These are phyloP conservation scores for Tokudaia tokunoshimensis DNA, from an alignment of 2,797 vertebrate species.

Conservation along the genomic window DNA sequence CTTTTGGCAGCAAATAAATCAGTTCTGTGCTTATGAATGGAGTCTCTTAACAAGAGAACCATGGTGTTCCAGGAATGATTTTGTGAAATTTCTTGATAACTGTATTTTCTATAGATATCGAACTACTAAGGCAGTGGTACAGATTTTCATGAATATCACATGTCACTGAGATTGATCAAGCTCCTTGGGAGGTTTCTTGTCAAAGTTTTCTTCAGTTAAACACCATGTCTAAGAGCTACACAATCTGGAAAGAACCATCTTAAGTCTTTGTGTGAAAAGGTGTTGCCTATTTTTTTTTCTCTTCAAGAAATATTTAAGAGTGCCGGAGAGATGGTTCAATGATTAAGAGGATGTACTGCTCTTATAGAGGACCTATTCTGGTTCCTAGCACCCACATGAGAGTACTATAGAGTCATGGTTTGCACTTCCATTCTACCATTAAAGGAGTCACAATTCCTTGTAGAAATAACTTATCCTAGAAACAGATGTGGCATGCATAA, in stretches of 20 bases:
- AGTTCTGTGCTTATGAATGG: constrained; percentile 46
- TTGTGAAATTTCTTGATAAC: constrained; percentile 37
- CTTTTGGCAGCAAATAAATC: constrained; percentile 66
- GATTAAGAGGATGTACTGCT: background rate
- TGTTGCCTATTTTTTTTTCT: background rate
- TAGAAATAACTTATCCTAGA: background rate
- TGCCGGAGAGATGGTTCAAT: background rate
- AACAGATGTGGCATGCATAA: background rate
- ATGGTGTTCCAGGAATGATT: constrained; percentile 50
- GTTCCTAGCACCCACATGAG: too few species aligned
- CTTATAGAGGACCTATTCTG: background rate
- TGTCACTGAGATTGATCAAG: background rate
- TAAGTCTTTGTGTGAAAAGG: background rate
- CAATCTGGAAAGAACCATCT: background rate
- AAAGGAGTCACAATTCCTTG: background rate
- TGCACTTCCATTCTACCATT: background rate
- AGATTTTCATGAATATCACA: constrained; percentile 26
- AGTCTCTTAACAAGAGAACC: constrained; percentile 57
- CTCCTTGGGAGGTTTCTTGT: background rate
- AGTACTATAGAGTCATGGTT: background rate
- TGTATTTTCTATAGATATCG: constrained; percentile 27
- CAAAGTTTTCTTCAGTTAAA: constrained; percentile 33
- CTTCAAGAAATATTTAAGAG: background rate
- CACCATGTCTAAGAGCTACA: background rate
- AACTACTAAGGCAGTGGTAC: constrained; percentile 16